These are phyloP conservation scores for Oreocharis arfaki DNA, from an alignment of 2,113 vertebrate species.

Conservation along the genomic window DNA sequence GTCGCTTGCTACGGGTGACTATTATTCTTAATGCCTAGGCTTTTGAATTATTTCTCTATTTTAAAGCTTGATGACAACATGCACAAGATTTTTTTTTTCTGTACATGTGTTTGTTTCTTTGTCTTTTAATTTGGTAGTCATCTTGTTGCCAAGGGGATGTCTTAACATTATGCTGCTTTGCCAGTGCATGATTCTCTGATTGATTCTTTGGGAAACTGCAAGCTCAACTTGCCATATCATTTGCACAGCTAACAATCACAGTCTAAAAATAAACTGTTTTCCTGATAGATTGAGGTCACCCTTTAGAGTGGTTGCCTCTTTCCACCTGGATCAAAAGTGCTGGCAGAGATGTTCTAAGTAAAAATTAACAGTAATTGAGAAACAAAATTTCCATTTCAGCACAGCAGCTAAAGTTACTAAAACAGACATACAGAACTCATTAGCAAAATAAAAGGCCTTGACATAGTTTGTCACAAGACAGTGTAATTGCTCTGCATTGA, in stretches of 20 bases:
- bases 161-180: background rate
- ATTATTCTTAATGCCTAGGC: background rate
- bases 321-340: background rate
- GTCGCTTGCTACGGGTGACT: background rate
- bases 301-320: background rate
- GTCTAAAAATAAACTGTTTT: conserved; percentile 27
- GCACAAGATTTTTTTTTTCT: background rate
- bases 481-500: background rate
- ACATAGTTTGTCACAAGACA: background rate
- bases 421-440: background rate
- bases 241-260: background rate
- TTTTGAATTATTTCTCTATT: background rate
- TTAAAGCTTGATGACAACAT: background rate
- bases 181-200: background rate
- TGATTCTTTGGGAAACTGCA: conserved; percentile 13
- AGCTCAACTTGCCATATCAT: background rate
- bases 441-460: conserved; percentile 13
- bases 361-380: conserved; percentile 23
- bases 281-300: conserved; percentile 7
- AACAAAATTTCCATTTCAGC: conserved; percentile 5
- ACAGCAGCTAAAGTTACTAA: background rate
- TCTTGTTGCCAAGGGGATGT: background rate
- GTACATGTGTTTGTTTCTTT: background rate
- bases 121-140: background rate
- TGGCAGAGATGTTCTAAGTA: background rate